These are phyloP conservation scores for Myotis vivesi DNA, from an alignment of 2,797 vertebrate species.

Conservation along the genomic window DNA sequence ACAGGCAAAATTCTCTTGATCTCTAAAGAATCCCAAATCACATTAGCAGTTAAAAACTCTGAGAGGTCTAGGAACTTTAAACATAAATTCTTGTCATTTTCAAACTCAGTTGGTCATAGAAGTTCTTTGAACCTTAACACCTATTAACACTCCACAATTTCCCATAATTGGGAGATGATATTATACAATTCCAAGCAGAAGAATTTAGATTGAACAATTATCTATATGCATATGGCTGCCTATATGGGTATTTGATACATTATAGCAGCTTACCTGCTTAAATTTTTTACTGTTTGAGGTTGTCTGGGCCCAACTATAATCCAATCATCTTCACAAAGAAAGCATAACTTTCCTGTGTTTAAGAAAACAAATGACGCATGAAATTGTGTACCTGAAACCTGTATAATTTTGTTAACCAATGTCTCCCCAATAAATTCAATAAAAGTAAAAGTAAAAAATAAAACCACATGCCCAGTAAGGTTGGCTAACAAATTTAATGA, in stretches of 20 bases:
- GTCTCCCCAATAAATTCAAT: neutral
- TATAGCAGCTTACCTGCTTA: neutral
- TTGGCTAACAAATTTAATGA: neutral
- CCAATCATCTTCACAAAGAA: neutral
- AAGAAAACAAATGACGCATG: neutral
- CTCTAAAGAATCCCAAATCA: conserved; percentile 2
- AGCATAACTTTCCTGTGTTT: neutral
- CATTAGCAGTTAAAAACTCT: neutral
- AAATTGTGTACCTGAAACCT: neutral
- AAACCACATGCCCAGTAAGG: neutral
- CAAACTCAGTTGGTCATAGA: neutral
- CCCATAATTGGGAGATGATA: neutral
- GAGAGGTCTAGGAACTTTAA: neutral
- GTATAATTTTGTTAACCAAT: neutral
- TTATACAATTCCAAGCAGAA: neutral
- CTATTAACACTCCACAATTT: neutral
- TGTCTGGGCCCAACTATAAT: neutral
- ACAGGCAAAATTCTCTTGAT: neutral
- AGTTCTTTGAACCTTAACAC: neutral
- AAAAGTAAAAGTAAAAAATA: neutral
- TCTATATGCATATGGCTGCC: neutral
- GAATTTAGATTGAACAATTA: neutral
- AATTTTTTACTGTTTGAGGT: neutral
- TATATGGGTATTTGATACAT: neutral
- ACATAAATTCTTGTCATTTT: neutral